Evolutionary conservation across 2,797 vertebrate genomes (phyloP), one percentile per base, ranked within the genome.

Genomic region (Pseudochromis fuscus): DNA sequence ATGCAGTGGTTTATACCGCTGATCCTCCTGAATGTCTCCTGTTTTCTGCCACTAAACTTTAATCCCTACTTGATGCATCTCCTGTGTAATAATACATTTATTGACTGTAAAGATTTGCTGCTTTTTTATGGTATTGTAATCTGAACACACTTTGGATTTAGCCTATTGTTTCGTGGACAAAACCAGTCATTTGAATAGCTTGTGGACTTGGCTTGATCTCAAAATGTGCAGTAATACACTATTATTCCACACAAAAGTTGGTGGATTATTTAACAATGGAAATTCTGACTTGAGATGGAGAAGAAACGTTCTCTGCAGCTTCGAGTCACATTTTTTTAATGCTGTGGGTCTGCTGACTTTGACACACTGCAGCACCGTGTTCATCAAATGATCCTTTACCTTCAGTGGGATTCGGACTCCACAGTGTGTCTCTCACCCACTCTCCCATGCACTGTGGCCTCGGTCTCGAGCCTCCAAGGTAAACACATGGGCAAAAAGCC

Each of bases 401-500:
- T 66, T 19, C 58, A 16, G 48, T 27, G 67, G 15, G 33, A 52
- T 77, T 75, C 42, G n/a, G 51, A 70, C 46, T 28, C 31, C 31
- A 62, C 35, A 6, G 56, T 30, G 44, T 50, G 52, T 67, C 30
- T 60, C 67, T 45, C 67, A 24, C 64, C n/a, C 61, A 19, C 46
- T 62, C 59, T 64, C 52, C 31, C 45, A 5, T 81, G 78, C 75
- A 27, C 73, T 35, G 51, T 71, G 82, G 72, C 80, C 80, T 45
- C 50, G 40, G 84, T 73, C 46, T 37, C 61, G 63, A 69, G 74
- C 67, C 82, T 82, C 74, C 82, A 89, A 89, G 84, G 90, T 93
- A 91, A 92, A 90, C 90, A 92, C 30, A 52, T 61, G 79, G 84
- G 75, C 75, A 49, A 82, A 49, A 82, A 79, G 78, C 84, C 50